Evolutionary conservation across 2,888 invertebrate species (phyloP).

Genomic region (Agonopterix subpropinquella): DNA sequence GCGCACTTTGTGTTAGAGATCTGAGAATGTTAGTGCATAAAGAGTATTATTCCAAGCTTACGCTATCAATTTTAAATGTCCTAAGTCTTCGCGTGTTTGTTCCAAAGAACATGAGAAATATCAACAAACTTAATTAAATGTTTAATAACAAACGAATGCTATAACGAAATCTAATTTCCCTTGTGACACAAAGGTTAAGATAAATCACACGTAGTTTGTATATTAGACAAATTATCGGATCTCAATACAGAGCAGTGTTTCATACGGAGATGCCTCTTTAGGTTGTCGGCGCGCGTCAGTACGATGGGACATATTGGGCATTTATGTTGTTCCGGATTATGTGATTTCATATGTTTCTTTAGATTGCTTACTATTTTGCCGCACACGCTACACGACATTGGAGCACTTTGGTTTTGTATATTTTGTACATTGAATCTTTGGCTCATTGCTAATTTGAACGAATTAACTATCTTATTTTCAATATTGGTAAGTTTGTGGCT

Average conservation of each 20-base stretch:
- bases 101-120: background rate
- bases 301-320: slow-evolving; percentile 78
- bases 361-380: slow-evolving; percentile 80
- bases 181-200: slow-evolving; percentile 15
- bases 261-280: slow-evolving; percentile 79
- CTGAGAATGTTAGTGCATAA: slow-evolving; percentile 22
- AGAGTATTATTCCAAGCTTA: slow-evolving; percentile 8
- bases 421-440: slow-evolving; percentile 25
- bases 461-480: slow-evolving; percentile 50
- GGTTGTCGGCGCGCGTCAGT: slow-evolving; percentile 80
- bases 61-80: background rate
- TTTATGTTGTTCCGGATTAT: slow-evolving; percentile 77
- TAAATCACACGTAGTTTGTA: slow-evolving; percentile 49
- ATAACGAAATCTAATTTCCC: background rate
- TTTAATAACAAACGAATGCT: background rate
- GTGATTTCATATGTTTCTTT: slow-evolving; percentile 81
- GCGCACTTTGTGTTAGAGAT: slow-evolving; percentile 28
- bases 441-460: slow-evolving; percentile 47
- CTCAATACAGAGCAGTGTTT: slow-evolving; percentile 72
- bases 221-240: slow-evolving; percentile 54
- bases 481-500: slow-evolving; percentile 45
- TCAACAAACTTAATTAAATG: background rate
- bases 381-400: slow-evolving; percentile 78
- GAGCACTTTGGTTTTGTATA: slow-evolving; percentile 26
- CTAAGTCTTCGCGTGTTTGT: background rate